A percentile compares a stretch with the other conserved stretches of the same genome.
phyloP scores from a whole-genome alignment of 2,888 invertebrate genomes.

The Drosophila mimetica region DNA sequence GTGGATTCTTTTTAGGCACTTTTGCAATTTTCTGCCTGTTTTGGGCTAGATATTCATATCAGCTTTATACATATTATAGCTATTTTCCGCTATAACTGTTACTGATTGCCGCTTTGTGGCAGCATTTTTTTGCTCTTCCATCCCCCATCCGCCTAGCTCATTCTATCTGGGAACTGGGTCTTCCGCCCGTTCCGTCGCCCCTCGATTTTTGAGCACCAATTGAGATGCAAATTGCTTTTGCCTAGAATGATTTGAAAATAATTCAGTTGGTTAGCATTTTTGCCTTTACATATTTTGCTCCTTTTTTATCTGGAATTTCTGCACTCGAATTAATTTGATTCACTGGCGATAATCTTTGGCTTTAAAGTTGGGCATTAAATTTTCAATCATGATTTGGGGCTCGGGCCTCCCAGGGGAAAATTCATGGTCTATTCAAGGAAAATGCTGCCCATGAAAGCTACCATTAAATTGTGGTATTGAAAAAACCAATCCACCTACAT shows the following conservation, averaged over 20 bases:
- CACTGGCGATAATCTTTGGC: slow-evolving; percentile 54
- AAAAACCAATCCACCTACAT: neutral
- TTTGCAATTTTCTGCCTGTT: slow-evolving; percentile 70
- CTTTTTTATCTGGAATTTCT: slow-evolving; percentile 23
- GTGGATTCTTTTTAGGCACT: slow-evolving; percentile 66
- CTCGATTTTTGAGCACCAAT: slow-evolving; percentile 60
- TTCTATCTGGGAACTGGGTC: too few species aligned
- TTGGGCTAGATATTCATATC: slow-evolving; percentile 78
- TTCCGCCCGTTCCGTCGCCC: slow-evolving; percentile 1
- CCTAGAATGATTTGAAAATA: slow-evolving; percentile 74
- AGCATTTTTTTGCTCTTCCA: slow-evolving; percentile 25
- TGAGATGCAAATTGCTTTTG: slow-evolving; percentile 77
- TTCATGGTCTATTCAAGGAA: neutral
- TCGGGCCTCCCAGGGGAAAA: neutral
- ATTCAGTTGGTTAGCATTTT: slow-evolving; percentile 66
- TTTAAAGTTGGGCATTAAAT: slow-evolving; percentile 44
- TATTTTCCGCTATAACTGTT: slow-evolving; percentile 80
- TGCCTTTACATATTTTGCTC: slow-evolving; percentile 22
- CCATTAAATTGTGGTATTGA: neutral
- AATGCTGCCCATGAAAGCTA: neutral
- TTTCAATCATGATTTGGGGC: slow-evolving; percentile 11
- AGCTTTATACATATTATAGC: slow-evolving; percentile 71
- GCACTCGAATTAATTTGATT: slow-evolving; percentile 59
- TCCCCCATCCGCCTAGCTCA: too few species aligned
- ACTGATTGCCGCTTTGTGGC: slow-evolving; percentile 80